Conservation (phyloP, 2,797 vertebrate species). For the Iguana delicatissima region DNA sequence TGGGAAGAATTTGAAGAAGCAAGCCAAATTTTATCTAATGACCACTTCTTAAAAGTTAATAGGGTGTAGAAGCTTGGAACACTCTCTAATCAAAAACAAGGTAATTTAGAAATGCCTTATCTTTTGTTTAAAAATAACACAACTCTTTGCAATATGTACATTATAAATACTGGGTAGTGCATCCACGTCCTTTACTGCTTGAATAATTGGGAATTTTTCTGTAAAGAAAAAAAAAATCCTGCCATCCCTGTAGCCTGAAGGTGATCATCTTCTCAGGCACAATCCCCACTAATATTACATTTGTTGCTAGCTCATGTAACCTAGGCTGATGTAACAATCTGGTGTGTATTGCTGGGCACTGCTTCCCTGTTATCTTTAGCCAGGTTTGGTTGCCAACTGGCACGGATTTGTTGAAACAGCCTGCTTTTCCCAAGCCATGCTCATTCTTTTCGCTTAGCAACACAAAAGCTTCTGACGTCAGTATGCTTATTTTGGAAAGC, state of each 20-base stretch:
- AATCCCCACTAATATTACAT: constrained; percentile 29
- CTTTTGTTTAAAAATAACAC: constrained; percentile 27
- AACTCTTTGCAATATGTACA: constrained; percentile 40
- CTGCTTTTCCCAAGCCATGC: constrained; percentile 57
- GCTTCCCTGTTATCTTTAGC: constrained; percentile 53
- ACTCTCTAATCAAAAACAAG: constrained; percentile 57
- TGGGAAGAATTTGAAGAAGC: constrained; percentile 8
- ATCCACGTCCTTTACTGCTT: constrained; percentile 58
- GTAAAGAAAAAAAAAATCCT: constrained; percentile 13
- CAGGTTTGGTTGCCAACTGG: constrained; percentile 50
- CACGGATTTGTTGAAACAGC: constrained; percentile 61
- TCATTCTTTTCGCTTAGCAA: constrained; percentile 68
- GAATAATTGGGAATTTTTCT: constrained; percentile 35
- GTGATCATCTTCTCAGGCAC: neutral
- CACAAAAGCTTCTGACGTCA: constrained; percentile 61
- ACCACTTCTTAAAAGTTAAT: constrained; percentile 60
- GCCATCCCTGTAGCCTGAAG: neutral
- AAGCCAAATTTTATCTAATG: constrained; percentile 43
- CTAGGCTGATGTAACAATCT: constrained; percentile 59
- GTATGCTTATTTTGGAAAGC: constrained; percentile 72
- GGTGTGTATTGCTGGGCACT: constrained; percentile 44
- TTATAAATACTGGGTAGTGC: constrained; percentile 56
- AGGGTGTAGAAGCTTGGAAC: constrained; percentile 50
- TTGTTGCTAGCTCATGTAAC: constrained; percentile 29
- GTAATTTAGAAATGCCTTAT: constrained; percentile 59